Conservation (phyloP, 2,113 vertebrate species). For the Nipponia nippon region DNA sequence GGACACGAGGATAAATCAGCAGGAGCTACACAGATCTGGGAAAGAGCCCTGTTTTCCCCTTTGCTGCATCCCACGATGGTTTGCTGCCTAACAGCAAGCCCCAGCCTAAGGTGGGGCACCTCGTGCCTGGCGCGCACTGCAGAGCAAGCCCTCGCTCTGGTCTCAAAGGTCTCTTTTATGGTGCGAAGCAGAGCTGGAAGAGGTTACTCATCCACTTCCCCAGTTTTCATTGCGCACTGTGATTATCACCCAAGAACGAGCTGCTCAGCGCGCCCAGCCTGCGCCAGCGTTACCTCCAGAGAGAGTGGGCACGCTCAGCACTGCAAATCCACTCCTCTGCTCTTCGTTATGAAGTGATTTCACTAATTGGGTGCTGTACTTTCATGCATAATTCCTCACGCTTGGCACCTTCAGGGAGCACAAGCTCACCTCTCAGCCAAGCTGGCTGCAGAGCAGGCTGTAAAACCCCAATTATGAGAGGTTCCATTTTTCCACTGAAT, state of each 20-base stretch:
- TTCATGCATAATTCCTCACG: background rate
- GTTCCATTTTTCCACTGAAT: background rate
- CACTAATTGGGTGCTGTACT: slow-evolving; percentile 36
- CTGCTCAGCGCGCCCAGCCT: background rate
- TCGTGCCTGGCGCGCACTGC: background rate
- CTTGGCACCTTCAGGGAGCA: slow-evolving; percentile 1
- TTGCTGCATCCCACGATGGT: background rate
- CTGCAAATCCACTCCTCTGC: slow-evolving; percentile 36
- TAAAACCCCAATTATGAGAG: background rate
- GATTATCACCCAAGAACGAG: background rate
- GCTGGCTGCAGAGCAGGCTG: background rate
- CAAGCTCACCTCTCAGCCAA: background rate
- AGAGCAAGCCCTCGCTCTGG: background rate
- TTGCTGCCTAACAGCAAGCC: background rate
- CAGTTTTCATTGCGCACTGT: background rate
- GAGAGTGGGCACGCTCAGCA: background rate
- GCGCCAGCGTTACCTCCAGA: background rate
- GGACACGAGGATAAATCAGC: background rate
- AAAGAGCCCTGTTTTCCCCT: background rate
- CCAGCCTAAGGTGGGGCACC: background rate
- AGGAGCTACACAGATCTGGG: background rate
- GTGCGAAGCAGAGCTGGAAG: background rate
- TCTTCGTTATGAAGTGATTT: slow-evolving; percentile 10
- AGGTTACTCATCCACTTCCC: background rate
- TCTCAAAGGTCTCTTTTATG: slow-evolving; percentile 4